These are phyloP conservation scores for Drosophila chauvacae DNA, from an alignment of 1,140 invertebrate species.

Conservation along the genomic window DNA sequence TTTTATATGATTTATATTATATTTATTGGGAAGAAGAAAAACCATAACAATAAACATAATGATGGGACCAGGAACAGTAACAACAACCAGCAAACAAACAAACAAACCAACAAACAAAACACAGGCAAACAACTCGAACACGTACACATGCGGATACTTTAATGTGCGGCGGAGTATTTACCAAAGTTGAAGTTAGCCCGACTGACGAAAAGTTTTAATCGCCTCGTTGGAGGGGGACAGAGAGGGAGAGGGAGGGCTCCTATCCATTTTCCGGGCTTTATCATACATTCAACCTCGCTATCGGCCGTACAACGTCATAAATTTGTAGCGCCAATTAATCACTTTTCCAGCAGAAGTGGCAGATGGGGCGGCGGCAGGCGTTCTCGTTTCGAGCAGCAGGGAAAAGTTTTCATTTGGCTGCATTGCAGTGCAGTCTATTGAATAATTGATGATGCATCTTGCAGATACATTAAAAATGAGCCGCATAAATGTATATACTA, in stretches of 20 bases:
- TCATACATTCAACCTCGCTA: slow-evolving; percentile 81
- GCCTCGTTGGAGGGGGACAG: slow-evolving; percentile 11
- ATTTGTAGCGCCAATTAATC: slow-evolving; percentile 82
- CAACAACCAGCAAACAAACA: slow-evolving; percentile 29
- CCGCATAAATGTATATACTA: slow-evolving; percentile 1
- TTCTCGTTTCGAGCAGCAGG: neutral
- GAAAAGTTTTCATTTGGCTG: slow-evolving; percentile 58
- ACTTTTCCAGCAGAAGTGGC: slow-evolving; percentile 40
- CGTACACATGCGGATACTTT: slow-evolving; percentile 44
- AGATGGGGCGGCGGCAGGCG: slow-evolving; percentile 1
- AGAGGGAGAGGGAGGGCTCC: neutral
- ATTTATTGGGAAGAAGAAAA: slow-evolving; percentile 63
- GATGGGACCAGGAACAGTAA: slow-evolving; percentile 15
- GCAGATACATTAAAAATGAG: slow-evolving; percentile 54
- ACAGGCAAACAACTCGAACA: slow-evolving; percentile 27
- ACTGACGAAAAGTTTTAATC: slow-evolving; percentile 75
- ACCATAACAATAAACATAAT: slow-evolving; percentile 76
- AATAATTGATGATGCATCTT: slow-evolving; percentile 72
- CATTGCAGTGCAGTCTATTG: slow-evolving; percentile 61
- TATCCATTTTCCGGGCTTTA: slow-evolving; percentile 57
- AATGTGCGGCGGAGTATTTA: slow-evolving; percentile 52
- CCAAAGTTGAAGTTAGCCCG: slow-evolving; percentile 53
- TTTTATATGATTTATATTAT: slow-evolving; percentile 71
- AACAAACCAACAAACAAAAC: slow-evolving; percentile 36
- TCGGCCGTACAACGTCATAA: slow-evolving; percentile 73